Percentiles rank a stretch among this genome's conserved stretches.
phyloP scores from a whole-genome alignment of 1,140 invertebrate genomes.

The Contarinia nasturtii region DNA sequence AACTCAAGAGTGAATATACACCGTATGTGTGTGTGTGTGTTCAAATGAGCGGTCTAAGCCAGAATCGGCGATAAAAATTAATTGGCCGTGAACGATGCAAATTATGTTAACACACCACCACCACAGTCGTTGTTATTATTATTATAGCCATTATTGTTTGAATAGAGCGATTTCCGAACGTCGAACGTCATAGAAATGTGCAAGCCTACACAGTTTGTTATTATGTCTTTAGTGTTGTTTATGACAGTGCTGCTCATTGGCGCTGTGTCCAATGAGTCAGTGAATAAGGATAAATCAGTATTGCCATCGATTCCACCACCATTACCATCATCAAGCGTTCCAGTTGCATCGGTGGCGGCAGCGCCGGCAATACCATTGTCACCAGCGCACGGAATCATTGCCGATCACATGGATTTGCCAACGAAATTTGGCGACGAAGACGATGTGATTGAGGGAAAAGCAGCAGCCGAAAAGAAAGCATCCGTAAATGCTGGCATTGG shows the following conservation, averaged over 20 bases:
- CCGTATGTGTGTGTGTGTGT: too few species aligned
- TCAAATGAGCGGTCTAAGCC: background rate
- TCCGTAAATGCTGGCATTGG: too few species aligned
- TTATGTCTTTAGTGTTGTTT: background rate
- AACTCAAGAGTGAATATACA: too few species aligned
- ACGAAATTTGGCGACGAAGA: constrained; percentile 2
- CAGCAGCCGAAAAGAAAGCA: background rate
- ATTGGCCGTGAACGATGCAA: constrained; percentile 1
- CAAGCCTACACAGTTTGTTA: background rate
- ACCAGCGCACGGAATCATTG: background rate
- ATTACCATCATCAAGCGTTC: too few species aligned
- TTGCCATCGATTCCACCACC: too few species aligned
- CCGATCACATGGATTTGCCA: background rate
- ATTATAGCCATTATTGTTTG: too few species aligned
- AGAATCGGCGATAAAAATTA: background rate
- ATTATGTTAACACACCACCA: background rate
- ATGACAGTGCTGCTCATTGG: background rate
- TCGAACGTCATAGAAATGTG: background rate
- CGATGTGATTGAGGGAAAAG: background rate
- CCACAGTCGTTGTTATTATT: background rate
- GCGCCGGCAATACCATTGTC: background rate
- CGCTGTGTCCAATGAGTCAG: background rate
- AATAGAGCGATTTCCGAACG: too few species aligned
- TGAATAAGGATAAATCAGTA: background rate
- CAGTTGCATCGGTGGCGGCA: too few species aligned